phyloP scores from a whole-genome alignment of 1,140 invertebrate genomes.

The Sminthurides bifidus region DNA sequence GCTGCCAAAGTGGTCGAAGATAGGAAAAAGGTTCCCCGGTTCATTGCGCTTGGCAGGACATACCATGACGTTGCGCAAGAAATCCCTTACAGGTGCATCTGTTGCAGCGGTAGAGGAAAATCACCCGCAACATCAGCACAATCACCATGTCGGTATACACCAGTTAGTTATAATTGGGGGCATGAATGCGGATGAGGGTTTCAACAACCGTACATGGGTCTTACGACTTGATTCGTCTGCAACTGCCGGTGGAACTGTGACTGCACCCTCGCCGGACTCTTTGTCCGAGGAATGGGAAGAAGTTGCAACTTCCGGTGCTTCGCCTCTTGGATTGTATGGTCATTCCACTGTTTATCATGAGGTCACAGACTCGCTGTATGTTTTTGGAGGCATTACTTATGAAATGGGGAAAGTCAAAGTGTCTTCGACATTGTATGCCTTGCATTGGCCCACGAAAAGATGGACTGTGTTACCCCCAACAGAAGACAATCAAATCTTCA shows the following conservation, averaged over 20 bases:
- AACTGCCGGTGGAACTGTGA: too few relatives aligned
- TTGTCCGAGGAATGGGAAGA: conserved; percentile 54
- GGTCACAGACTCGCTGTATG: conserved; percentile 67
- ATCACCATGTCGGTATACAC: background rate
- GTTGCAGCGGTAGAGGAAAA: too few relatives aligned
- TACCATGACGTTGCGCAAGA: too few relatives aligned
- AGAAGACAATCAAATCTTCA: conserved; percentile 38
- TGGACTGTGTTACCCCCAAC: conserved; percentile 68
- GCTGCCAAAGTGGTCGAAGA: conserved; percentile 68
- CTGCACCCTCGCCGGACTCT: too few relatives aligned
- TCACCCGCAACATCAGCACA: background rate
- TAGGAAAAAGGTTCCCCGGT: conserved; percentile 39
- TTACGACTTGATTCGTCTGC: too few relatives aligned
- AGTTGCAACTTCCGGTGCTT: conserved; percentile 53
- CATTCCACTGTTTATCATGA: conserved; percentile 79
- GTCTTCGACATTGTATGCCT: conserved; percentile 60
- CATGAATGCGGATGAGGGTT: conserved; percentile 64
- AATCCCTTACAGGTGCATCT: too few relatives aligned
- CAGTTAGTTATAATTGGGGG: conserved; percentile 71
- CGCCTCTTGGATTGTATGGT: conserved; percentile 60
- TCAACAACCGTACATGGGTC: conserved; percentile 61
- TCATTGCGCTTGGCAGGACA: background rate
- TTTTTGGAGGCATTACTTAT: conserved; percentile 78
- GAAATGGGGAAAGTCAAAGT: conserved; percentile 55
- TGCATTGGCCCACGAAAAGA: conserved; percentile 58